Conservation (phyloP, 2,113 vertebrate genomes). For the Cynopterus brachyotis region DNA sequence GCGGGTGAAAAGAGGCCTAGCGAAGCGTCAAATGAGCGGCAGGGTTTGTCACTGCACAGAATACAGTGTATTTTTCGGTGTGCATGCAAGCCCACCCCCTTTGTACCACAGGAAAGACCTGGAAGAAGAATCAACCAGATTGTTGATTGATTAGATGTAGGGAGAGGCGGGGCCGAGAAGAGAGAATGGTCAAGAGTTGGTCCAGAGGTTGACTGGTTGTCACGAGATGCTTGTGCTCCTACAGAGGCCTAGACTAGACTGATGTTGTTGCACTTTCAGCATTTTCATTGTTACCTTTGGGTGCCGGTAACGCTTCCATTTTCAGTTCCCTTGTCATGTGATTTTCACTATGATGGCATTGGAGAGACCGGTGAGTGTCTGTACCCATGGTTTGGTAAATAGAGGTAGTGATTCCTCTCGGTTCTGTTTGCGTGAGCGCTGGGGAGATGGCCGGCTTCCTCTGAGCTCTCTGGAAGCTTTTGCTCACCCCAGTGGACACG, state of each 20-base stretch:
- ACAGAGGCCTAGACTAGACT: neutral
- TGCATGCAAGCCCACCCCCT: neutral
- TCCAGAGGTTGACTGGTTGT: neutral
- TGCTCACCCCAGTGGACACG: neutral
- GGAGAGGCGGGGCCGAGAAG: neutral
- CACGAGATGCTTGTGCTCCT: neutral
- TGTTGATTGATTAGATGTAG: neutral
- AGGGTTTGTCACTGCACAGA: neutral
- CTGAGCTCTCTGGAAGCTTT: neutral
- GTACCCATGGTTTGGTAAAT: neutral
- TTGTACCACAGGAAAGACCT: neutral
- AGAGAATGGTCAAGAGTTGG: neutral
- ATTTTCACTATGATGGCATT: conserved; percentile 30
- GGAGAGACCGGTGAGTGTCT: neutral
- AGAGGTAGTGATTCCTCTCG: conserved; percentile 47
- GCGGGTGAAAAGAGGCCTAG: neutral
- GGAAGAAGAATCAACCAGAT: neutral
- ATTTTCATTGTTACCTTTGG: neutral
- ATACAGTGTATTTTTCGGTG: neutral
- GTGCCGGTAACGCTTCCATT: neutral
- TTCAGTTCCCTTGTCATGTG: conserved; percentile 52
- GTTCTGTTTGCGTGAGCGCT: conserved; percentile 14
- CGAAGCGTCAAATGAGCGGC: neutral
- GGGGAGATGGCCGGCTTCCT: neutral
- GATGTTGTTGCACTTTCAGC: neutral